Conservation (phyloP, 2,888 invertebrate species). For the Pherbina coryleti region DNA sequence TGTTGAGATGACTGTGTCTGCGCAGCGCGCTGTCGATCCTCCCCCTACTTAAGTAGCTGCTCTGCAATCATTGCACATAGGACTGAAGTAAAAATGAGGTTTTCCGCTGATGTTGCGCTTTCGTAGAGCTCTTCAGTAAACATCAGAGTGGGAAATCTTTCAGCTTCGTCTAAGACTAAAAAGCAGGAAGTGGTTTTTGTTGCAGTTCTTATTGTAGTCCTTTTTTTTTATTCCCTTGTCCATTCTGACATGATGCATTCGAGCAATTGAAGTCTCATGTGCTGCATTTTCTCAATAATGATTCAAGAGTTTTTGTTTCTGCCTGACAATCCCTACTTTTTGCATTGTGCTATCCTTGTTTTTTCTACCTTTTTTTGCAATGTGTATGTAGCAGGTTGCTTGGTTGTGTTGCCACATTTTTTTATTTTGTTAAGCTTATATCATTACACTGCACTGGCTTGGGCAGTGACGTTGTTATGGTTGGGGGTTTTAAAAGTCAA, state of each 20-base stretch:
- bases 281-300: constrained; percentile 37
- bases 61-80: constrained; percentile 21
- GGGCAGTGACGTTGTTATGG: too few relatives aligned
- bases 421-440: too few relatives aligned
- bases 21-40: neutral
- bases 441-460: too few relatives aligned
- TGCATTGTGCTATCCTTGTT: neutral
- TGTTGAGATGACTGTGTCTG: neutral
- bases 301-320: constrained; percentile 12
- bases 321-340: neutral
- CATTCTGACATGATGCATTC: constrained; percentile 28
- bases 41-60: constrained; percentile 9
- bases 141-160: neutral
- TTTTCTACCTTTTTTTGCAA: too few relatives aligned
- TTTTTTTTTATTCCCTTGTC: neutral
- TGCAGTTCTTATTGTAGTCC: neutral
- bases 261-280: constrained; percentile 38
- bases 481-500: too few relatives aligned
- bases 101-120: constrained; percentile 38
- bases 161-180: neutral
- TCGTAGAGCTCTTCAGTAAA: neutral
- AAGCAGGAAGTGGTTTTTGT: neutral
- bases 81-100: neutral
- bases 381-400: too few relatives aligned
- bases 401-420: too few relatives aligned